These are phyloP conservation scores for Bombus confusus DNA, from an alignment of 1,140 invertebrate species.

Conservation along the genomic window DNA sequence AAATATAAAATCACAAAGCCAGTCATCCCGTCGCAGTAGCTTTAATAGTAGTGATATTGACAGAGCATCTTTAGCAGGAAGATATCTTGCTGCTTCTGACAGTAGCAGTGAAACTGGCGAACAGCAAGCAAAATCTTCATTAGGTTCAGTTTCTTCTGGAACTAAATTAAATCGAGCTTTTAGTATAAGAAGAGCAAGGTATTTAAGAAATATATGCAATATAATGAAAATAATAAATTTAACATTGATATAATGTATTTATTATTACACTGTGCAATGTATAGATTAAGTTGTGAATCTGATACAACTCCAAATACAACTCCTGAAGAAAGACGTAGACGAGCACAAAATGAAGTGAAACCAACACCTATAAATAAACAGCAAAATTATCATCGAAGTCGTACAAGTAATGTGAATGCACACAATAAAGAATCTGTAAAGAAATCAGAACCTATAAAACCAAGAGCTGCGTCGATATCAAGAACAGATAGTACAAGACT, in stretches of 20 bases:
- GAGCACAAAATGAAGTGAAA: constrained; percentile 71
- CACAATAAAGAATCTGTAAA: constrained; percentile 67
- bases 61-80: constrained; percentile 55
- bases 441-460: constrained; percentile 70
- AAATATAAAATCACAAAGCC: constrained; percentile 65
- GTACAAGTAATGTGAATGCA: constrained; percentile 60
- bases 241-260: not conserved
- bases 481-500: constrained; percentile 86
- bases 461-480: constrained; percentile 79
- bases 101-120: constrained; percentile 75
- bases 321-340: constrained; percentile 70
- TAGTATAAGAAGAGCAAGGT: constrained; percentile 73
- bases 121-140: constrained; percentile 52
- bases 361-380: constrained; percentile 59
- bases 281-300: constrained; percentile 71
- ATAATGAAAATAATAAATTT: not conserved
- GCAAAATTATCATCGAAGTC: constrained; percentile 66
- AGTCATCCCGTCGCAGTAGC: constrained; percentile 66
- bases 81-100: constrained; percentile 64
- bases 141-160: constrained; percentile 67
- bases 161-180: constrained; percentile 75
- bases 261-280: constrained; percentile 18
- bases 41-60: constrained; percentile 70
- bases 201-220: constrained; percentile 8
- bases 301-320: constrained; percentile 75